Evolutionary conservation across 1,140 invertebrate species (phyloP).

Genomic region (Drosophila eugracilis): DNA sequence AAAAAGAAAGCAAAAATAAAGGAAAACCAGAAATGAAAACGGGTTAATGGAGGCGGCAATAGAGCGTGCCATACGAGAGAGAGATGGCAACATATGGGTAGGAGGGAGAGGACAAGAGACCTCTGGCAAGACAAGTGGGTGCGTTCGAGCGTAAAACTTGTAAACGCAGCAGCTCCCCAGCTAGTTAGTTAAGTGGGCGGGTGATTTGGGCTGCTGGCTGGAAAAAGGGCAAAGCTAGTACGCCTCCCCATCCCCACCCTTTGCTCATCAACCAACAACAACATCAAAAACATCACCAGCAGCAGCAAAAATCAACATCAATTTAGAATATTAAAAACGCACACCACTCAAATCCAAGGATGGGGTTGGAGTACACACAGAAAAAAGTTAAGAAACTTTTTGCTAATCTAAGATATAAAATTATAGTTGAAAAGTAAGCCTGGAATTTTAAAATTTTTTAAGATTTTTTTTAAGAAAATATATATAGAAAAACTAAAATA

Average conservation of each 20-base stretch:
- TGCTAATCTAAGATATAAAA: too few species aligned
- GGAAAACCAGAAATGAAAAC: slow-evolving; percentile 57
- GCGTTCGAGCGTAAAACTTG: slow-evolving; percentile 80
- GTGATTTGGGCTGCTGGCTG: slow-evolving; percentile 15
- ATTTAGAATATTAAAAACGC: slow-evolving; percentile 82
- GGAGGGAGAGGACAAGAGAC: slow-evolving; percentile 30
- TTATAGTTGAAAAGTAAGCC: too few species aligned
- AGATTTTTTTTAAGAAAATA: background rate
- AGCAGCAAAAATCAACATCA: slow-evolving; percentile 77
- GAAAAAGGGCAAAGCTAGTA: slow-evolving; percentile 34
- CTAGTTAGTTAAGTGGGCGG: slow-evolving; percentile 82
- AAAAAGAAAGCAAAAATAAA: slow-evolving; percentile 7
- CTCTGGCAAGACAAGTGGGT: slow-evolving; percentile 81
- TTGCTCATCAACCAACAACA: background rate
- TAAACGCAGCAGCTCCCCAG: slow-evolving; percentile 74
- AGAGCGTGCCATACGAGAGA: slow-evolving; percentile 32
- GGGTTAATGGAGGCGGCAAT: slow-evolving; percentile 71
- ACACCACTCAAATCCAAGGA: slow-evolving; percentile 43
- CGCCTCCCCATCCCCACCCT: background rate
- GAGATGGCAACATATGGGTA: slow-evolving; percentile 8
- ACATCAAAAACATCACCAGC: slow-evolving; percentile 8
- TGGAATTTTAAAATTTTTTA: too few species aligned
- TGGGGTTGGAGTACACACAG: slow-evolving; percentile 18
- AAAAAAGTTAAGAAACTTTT: too few species aligned
- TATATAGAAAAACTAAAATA: too few species aligned